Base-by-base conservation (phyloP, 2,113 vertebrate genomes). In the Sigmodon hispidus region DNA sequence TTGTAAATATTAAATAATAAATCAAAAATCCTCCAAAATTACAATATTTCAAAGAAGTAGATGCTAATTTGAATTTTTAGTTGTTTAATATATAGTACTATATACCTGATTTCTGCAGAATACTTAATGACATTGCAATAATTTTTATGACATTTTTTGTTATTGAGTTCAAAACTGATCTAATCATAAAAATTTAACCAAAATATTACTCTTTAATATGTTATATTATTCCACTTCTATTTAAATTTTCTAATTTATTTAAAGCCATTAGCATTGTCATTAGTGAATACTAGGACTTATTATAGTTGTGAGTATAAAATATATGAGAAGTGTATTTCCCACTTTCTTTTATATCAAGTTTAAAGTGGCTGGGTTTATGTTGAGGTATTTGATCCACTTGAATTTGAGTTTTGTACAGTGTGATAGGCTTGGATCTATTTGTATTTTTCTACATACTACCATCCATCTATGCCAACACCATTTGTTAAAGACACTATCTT, bases 21-120 rank as follows among this genome's bases (percentile, higher is more conserved):
- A 69, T 73, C 86, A 93, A 93, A 89, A 45, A 89, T 93, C 92
- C 59, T 77, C 70, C 61, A 91, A 73, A 69, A 7, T 22, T 1
- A 63, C 1, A 45, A 11, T 52, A 45, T 16, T 11, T 15, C 91
- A 94, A 57, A 6, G 1, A 48, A 77, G 0, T 40, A 21, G 77
- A 3, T 92, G 1, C 31, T 34, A 80, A 80, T 59, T 70, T 80
- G 11, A 94, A 50, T 67, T 65, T 43, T 63, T 85, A 85, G 1
- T 1, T 85, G 15, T 48, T 85, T 52, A n/a, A 36, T 26, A 79
- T 61, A 26, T 70, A 40, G 8, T 45, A 50, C 34, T 52, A 36
- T 43, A 22, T 40, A 31, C 76, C 22, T 79, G 26, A 86, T 45
- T 80, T 80, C 40, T 26, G 9, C 2, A 50, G 45, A 87, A 10